Percentiles rank a stretch among this genome's conserved stretches.
These are phyloP conservation scores for Bujurquina vittata DNA, from an alignment of 2,113 vertebrate genomes.

Conservation along the genomic window DNA sequence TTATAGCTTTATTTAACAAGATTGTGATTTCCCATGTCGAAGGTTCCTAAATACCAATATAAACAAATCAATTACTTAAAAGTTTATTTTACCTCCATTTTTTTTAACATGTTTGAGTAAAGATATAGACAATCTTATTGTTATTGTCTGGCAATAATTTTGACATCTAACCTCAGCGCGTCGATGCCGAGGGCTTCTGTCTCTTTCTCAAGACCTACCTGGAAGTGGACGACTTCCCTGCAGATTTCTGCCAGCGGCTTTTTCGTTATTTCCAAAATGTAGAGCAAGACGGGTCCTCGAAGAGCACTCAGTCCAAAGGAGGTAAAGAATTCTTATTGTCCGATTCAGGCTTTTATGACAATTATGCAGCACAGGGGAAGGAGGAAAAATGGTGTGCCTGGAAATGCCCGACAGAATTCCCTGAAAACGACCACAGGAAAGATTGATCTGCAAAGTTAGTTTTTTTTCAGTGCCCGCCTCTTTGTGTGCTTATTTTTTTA, in stretches of 20 bases:
- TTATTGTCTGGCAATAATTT: background rate
- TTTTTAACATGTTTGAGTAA: background rate
- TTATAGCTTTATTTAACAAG: too few relatives aligned
- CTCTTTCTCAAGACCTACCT: constrained; percentile 89
- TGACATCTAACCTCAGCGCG: constrained; percentile 68
- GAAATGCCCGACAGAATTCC: background rate
- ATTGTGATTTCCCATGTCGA: background rate
- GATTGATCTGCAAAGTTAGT: background rate
- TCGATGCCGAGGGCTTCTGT: constrained; percentile 84
- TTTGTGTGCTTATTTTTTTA: background rate
- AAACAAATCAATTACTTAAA: background rate
- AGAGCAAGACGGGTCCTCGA: constrained; percentile 42
- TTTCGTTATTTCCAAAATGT: constrained; percentile 87
- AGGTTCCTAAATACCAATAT: background rate
- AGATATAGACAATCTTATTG: too few relatives aligned
- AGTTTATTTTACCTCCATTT: background rate
- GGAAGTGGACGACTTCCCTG: constrained; percentile 84
- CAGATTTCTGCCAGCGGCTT: constrained; percentile 83
- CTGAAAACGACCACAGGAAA: background rate
- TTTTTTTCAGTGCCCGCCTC: background rate
- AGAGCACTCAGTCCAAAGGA: constrained; percentile 26
- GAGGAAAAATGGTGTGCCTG: background rate
- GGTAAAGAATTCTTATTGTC: constrained; percentile 42
- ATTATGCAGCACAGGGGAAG: background rate
- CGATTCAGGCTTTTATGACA: background rate